Conservation (phyloP, 2,888 invertebrate genomes). For the Cheilosia urbana region DNA sequence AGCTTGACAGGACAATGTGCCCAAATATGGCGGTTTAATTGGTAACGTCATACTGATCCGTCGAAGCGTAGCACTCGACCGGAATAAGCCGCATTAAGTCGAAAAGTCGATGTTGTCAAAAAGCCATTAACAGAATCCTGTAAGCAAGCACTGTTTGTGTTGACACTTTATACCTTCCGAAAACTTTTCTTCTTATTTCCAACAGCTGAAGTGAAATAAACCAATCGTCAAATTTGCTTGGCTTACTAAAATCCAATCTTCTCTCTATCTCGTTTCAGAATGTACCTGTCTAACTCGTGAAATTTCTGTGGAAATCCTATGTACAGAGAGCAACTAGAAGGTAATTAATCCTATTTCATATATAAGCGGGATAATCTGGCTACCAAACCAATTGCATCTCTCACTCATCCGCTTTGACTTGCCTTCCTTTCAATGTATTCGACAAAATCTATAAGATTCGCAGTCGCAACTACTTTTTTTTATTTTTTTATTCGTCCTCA, state of each 20-base stretch:
- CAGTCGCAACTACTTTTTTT: not conserved
- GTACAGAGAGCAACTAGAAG: constrained; percentile 25
- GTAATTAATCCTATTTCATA: constrained; percentile 57
- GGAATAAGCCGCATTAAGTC: no score
- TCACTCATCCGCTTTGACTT: not conserved
- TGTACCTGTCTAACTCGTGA: constrained; percentile 2
- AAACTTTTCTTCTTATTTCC: no score
- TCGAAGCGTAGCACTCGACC: no score
- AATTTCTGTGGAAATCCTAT: constrained; percentile 6
- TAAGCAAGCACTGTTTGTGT: no score
- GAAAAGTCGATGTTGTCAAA: no score
- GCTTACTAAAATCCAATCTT: constrained; percentile 18
- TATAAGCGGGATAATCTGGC: constrained; percentile 40
- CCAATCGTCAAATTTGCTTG: not conserved
- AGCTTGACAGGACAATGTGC: no score
- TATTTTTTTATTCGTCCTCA: constrained; percentile 16
- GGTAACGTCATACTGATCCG: no score
- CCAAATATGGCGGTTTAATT: no score
- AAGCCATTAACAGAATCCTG: no score
- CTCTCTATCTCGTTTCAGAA: constrained; percentile 22
- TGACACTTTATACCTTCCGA: no score
- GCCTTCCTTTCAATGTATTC: constrained; percentile 14
- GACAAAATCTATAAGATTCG: constrained; percentile 24
- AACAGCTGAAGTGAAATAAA: no score
- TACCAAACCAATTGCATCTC: constrained; percentile 16